Conservation (phyloP, 1,140 invertebrate species). For the Drosophila grimshawi region DNA sequence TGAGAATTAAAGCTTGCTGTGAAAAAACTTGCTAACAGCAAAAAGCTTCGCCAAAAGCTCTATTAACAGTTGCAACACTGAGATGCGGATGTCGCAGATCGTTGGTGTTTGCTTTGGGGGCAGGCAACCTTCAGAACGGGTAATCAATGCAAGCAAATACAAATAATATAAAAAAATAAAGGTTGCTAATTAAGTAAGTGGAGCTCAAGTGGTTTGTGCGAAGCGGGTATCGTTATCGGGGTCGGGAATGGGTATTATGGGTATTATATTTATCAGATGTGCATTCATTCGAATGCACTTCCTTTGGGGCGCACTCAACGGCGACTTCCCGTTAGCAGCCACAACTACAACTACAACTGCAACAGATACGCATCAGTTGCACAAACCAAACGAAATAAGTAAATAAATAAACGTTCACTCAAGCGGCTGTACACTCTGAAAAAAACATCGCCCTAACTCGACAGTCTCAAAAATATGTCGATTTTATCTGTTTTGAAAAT, state of each 20-base stretch:
- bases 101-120: conserved; percentile 11
- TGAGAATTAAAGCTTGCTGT: neutral
- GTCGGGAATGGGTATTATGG: conserved; percentile 35
- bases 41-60: neutral
- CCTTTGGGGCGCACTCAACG: conserved; percentile 70
- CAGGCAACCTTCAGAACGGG: conserved; percentile 20
- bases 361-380: conserved; percentile 76
- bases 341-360: conserved; percentile 17
- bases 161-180: neutral
- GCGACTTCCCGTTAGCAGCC: conserved; percentile 72
- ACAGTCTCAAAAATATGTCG: no score
- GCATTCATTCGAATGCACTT: conserved; percentile 79
- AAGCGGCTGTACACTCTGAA: conserved; percentile 10
- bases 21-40: neutral
- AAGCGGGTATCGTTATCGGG: conserved; percentile 17
- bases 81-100: conserved; percentile 4
- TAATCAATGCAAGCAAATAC: conserved; percentile 9
- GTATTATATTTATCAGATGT: conserved; percentile 78
- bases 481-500: no score
- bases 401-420: conserved; percentile 56
- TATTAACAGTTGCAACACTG: neutral
- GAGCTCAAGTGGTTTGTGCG: conserved; percentile 47
- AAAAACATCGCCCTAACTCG: no score
- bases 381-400: conserved; percentile 49
- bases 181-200: conserved; percentile 40